Evolutionary conservation across 2,888 invertebrate species (phyloP).

Genomic region (Drosophila eohydei): DNA sequence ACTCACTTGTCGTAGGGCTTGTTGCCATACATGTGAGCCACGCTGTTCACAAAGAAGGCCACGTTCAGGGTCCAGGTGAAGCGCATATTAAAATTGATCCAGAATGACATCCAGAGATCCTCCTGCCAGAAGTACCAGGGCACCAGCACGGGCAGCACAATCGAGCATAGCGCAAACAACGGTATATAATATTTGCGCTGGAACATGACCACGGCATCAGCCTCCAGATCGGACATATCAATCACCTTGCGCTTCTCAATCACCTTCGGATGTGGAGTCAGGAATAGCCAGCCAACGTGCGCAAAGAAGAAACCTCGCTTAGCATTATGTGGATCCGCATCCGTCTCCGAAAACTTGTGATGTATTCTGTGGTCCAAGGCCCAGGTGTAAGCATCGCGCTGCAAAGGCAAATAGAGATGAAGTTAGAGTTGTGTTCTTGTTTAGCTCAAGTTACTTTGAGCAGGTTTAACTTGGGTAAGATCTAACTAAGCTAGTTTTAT

Average conservation of each 20-base stretch:
- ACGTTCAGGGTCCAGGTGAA: slow-evolving; percentile 95
- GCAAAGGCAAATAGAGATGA: not conserved
- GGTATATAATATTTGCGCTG: slow-evolving; percentile 91
- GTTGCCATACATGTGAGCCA: slow-evolving; percentile 97
- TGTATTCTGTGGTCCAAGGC: slow-evolving; percentile 94
- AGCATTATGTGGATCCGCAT: slow-evolving; percentile 91
- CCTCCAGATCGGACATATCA: slow-evolving; percentile 90
- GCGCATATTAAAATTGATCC: slow-evolving; percentile 92
- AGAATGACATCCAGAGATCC: slow-evolving; percentile 90
- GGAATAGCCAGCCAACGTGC: slow-evolving; percentile 96
- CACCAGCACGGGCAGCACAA: slow-evolving; percentile 89
- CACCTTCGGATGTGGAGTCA: slow-evolving; percentile 93
- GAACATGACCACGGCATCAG: slow-evolving; percentile 91
- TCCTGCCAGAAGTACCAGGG: slow-evolving; percentile 95
- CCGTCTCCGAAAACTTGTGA: slow-evolving; percentile 95
- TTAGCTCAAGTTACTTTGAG: no score
- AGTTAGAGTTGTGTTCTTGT: not conserved
- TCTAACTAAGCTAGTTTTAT: no score
- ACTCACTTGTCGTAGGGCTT: slow-evolving; percentile 94
- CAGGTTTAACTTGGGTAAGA: no score
- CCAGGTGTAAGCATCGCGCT: slow-evolving; percentile 94
- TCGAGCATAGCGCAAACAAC: slow-evolving; percentile 89
- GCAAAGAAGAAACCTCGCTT: slow-evolving; percentile 95
- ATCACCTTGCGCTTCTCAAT: slow-evolving; percentile 88
- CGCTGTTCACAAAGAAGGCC: slow-evolving; percentile 97